Base-by-base conservation (phyloP, 2,888 invertebrate genomes). In the Tricholauxania praeusta region DNA sequence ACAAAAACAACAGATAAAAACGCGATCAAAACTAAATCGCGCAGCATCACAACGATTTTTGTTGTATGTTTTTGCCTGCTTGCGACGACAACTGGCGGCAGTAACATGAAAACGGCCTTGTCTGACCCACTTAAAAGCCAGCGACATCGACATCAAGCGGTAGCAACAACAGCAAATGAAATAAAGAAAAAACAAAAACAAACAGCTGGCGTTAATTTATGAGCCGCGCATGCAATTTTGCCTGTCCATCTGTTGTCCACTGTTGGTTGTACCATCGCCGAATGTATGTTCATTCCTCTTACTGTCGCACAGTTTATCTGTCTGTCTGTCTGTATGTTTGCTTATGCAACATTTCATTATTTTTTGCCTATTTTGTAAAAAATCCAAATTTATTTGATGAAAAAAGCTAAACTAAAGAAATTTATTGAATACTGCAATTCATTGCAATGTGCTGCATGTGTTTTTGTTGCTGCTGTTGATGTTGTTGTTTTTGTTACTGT, bases 91-190 rank as follows among this genome's bases (percentile, higher is more conserved):
- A 28, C 28, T 52, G 59, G 59, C 17, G 47, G 55, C 67, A 55
- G 12, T 12, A 78, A 77, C 79, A 76, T 65, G 73, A 75, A 77
- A 77, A 78, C 84, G 85, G 82, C 85, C 84, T 84, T 84, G 85
- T 74, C 82, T 85, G 84, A 84, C 84, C 85, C 81, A 84, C 84
- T 84, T 80, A 80, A 76, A 77, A 67, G 76, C 77, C 78, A 79
- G 78, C 80, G 80, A 78, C 81, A 81, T 83, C 79, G 78, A 76
- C 82, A 77, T 52, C n/a, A 52, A 52, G 48, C 19, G 51, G 47
- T 7, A 7, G 51, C 55, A 17, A 17, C 15, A 48, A 19, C 63
- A 15, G 7, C 53, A 60, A 15, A 47, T 39, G 39, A 39, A 39
- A 39, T 1, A 57, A 62, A 67, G 67, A 15, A 47, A 55, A 66